A percentile compares a stretch with the other conserved stretches of the same genome.
Evolutionary conservation across 2,113 vertebrate species (phyloP).

Genomic region (Mionectes macconnelli): DNA sequence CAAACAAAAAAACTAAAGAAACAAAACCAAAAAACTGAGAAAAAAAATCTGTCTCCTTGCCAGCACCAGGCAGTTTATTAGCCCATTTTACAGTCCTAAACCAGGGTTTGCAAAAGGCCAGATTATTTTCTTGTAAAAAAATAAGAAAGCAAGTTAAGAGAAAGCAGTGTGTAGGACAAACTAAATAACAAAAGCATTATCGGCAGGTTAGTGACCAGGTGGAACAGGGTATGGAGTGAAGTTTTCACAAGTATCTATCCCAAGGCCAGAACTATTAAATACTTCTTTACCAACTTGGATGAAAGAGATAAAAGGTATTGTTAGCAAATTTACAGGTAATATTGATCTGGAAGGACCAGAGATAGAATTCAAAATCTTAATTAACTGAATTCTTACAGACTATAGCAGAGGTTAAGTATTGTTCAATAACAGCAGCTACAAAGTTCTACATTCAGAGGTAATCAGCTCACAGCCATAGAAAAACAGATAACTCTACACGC

Average conservation of each 20-base stretch:
- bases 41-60: not conserved
- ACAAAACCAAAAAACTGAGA: not conserved
- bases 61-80: accelerated
- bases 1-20: accelerated
- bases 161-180: not conserved
- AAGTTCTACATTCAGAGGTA: not conserved
- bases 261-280: not conserved
- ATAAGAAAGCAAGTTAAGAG: not conserved
- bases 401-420: not conserved
- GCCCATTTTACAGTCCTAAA: not conserved
- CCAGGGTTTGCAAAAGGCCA: not conserved
- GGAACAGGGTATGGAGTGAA: not conserved
- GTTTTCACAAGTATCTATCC: not conserved
- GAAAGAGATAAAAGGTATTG: not conserved
- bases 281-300: not conserved
- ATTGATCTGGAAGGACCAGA: not conserved
- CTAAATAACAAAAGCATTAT: not conserved
- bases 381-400: not conserved
- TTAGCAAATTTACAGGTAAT: not conserved
- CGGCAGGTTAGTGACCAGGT: not conserved
- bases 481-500: not conserved
- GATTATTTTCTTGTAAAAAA: not conserved
- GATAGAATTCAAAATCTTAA: not conserved
- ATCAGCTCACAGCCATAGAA: not conserved
- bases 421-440: not conserved